Evolutionary conservation across 2,888 invertebrate genomes (phyloP).

Genomic region (Julus scandinavius): DNA sequence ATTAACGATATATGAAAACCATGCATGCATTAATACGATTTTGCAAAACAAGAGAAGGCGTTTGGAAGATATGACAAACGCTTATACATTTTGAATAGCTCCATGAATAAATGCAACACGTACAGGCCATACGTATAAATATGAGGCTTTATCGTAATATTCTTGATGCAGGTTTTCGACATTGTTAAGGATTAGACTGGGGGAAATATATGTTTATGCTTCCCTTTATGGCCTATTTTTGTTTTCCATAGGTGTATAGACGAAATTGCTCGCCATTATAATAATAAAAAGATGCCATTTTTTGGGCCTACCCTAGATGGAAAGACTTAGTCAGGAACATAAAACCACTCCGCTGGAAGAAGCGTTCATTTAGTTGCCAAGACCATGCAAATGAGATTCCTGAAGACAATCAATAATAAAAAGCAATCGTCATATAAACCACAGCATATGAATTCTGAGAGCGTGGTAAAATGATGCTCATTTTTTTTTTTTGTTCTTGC

Average conservation of each 20-base stretch:
- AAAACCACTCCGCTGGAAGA: slow-evolving; percentile 36
- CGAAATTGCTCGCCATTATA: slow-evolving; percentile 45
- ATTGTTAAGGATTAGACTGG: slow-evolving; percentile 39
- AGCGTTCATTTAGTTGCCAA: slow-evolving; percentile 35
- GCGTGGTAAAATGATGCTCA: slow-evolving; percentile 30
- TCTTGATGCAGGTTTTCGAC: slow-evolving; percentile 42
- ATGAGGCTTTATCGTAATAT: slow-evolving; percentile 16
- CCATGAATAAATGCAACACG: slow-evolving; percentile 43
- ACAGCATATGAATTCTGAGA: slow-evolving; percentile 34
- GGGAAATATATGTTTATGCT: slow-evolving; percentile 29
- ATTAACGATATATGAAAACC: slow-evolving; percentile 9
- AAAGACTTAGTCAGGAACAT: slow-evolving; percentile 46
- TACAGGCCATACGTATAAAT: slow-evolving; percentile 22
- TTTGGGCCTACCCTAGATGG: slow-evolving; percentile 41
- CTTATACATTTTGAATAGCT: slow-evolving; percentile 17
- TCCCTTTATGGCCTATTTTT: slow-evolving; percentile 43
- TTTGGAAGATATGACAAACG: slow-evolving; percentile 22
- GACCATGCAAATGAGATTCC: slow-evolving; percentile 43
- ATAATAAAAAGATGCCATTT: slow-evolving; percentile 40
- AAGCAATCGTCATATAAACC: slow-evolving; percentile 43
- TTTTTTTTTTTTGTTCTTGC: not conserved
- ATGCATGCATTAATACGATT: not conserved
- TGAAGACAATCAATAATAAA: slow-evolving; percentile 43
- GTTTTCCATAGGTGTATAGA: slow-evolving; percentile 36
- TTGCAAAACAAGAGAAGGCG: not conserved